Evolutionary conservation across 2,888 invertebrate genomes (phyloP), one percentile per base, ranked within the genome.

Genomic region (Agriopis leucophaearia): DNA sequence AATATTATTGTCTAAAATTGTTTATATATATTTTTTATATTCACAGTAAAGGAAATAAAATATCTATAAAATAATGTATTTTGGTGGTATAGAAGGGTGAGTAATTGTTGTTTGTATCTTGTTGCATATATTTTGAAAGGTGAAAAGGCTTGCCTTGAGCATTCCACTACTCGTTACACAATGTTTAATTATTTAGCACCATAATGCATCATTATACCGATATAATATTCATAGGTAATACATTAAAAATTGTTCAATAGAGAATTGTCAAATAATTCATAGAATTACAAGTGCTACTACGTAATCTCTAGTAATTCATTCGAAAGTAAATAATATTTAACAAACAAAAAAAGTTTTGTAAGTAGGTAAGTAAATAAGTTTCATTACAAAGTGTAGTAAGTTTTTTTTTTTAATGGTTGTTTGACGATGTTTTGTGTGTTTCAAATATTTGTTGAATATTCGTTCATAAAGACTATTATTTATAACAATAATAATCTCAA

Each of bases 51-150:
- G 15, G 5, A 44, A 59, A 59, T 54, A 58, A 62, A 64, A 56
- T 64, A 66, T 59, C 61, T 52, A 56, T 16, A 48, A 63, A 59
- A 75, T 68, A 66, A 84, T 83, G 88, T 91, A 85, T 82, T 93
- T 92, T 70, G 93, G 91, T 54, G 93, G 93, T 48, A 88, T 92
- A 38, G 93, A 93, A 82, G 93, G 93, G 93, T 93, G 71, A 86
- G 91, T 84, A 50, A 6, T 59, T 8, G 13, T 10, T 66, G 12
- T 61, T 61, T 55, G 15, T 59, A 7, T 16, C 10, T 71, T 71
- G 61, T 66, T 67, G 58, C 51, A 62, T 75, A 70, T 76, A 67
- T 68, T 60, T 80, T 72, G 88, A 92, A 88, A 92, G 92, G 92
- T 91, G 83, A 88, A 91, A 91, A 89, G 88, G 86, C 73, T 87